A percentile compares a stretch with the other conserved stretches of the same genome.
Evolutionary conservation across 2,797 vertebrate species (phyloP).

Genomic region (Microctenopoma stevenorrisi): DNA sequence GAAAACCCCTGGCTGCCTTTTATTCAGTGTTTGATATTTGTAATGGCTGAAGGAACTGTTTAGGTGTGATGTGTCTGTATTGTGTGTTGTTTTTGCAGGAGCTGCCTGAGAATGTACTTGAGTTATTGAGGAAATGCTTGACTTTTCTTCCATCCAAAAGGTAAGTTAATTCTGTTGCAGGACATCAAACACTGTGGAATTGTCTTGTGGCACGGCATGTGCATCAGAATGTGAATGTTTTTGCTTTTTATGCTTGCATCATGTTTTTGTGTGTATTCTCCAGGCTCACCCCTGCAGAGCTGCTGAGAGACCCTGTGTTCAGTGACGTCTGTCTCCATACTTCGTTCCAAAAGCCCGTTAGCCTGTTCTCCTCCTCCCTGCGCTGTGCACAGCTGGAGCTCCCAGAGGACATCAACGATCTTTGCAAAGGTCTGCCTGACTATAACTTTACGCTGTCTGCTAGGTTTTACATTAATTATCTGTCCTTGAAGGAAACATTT

Average conservation of each 20-base stretch:
- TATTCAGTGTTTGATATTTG: neutral
- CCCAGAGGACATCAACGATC: constrained; percentile 93
- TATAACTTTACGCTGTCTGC: constrained; percentile 2
- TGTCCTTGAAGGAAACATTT: too few species aligned
- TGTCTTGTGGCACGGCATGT: neutral
- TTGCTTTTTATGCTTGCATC: neutral
- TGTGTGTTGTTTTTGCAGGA: constrained; percentile 77
- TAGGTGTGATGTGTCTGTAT: neutral
- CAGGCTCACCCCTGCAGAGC: constrained; percentile 89
- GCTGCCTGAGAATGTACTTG: constrained; percentile 86
- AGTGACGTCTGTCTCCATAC: constrained; percentile 83
- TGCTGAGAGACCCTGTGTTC: constrained; percentile 88
- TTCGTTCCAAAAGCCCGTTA: constrained; percentile 86
- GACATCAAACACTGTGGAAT: constrained; percentile 18
- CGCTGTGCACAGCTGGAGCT: constrained; percentile 92
- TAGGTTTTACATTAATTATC: too few species aligned
- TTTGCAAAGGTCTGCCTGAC: constrained; percentile 88
- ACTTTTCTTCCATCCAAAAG: constrained; percentile 93
- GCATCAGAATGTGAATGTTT: neutral
- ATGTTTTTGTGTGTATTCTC: constrained; percentile 23
- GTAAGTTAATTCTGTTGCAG: constrained; percentile 73
- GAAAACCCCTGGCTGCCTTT: neutral
- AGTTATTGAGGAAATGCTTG: constrained; percentile 93
- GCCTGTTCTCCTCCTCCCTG: constrained; percentile 92
- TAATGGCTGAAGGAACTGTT: neutral